phyloP scores from a whole-genome alignment of 2,797 vertebrate species.

The Margarornis squamiger region DNA sequence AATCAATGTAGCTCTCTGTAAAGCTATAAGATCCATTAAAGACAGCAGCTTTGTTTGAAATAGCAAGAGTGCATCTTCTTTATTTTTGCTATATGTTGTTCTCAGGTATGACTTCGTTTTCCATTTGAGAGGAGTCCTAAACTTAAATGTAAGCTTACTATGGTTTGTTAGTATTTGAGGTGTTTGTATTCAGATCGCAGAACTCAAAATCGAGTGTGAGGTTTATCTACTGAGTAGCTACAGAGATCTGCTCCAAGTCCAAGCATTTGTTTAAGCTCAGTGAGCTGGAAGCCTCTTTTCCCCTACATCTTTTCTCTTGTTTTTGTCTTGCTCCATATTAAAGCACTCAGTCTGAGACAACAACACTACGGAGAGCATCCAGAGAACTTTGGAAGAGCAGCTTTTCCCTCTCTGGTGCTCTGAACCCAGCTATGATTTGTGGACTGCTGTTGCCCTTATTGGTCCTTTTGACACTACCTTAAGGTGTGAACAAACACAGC shows the following conservation, averaged over 20 bases:
- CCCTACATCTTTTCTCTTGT: background rate
- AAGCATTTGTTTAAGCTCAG: background rate
- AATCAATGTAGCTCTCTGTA: background rate
- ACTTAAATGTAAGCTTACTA: background rate
- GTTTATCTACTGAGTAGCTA: background rate
- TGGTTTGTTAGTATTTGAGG: background rate
- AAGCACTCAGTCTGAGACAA: background rate
- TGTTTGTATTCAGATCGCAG: background rate
- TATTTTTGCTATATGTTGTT: background rate
- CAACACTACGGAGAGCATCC: background rate
- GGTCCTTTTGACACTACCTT: background rate
- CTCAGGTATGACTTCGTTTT: background rate
- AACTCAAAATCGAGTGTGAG: background rate
- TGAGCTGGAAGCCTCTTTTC: background rate
- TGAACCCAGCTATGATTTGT: background rate
- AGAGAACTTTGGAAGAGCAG: background rate
- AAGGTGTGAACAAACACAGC: background rate
- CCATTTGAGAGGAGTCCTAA: background rate
- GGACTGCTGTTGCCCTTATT: background rate
- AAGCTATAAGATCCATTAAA: conserved; percentile 9
- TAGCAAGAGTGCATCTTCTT: background rate
- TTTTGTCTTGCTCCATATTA: background rate
- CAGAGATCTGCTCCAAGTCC: background rate
- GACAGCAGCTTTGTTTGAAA: background rate
- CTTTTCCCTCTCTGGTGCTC: background rate